phyloP scores from a whole-genome alignment of 2,797 vertebrate genomes.

The Cossypha dichroa region DNA sequence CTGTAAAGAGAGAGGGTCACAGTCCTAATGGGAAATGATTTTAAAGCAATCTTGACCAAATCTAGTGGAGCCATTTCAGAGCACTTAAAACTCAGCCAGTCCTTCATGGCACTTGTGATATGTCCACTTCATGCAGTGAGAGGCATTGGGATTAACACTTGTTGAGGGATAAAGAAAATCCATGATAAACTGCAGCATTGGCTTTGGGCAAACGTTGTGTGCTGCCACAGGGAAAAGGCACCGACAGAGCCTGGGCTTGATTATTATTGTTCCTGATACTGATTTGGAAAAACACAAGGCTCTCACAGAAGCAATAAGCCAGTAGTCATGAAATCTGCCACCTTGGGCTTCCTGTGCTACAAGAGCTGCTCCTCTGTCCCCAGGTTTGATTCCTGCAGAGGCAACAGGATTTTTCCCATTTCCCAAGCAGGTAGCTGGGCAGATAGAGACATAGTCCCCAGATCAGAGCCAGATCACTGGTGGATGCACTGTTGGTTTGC shows the following conservation, averaged over 20 bases:
- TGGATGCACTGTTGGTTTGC: neutral
- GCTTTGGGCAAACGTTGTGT: neutral
- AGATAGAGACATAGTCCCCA: neutral
- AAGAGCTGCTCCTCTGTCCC: neutral
- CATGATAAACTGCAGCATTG: neutral
- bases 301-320: neutral
- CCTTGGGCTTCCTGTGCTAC: neutral
- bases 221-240: neutral
- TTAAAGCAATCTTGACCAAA: constrained; percentile 54
- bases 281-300: neutral
- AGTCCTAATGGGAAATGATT: constrained; percentile 53
- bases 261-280: neutral
- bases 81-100: constrained; percentile 42
- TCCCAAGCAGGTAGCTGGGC: neutral
- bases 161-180: constrained; percentile 21
- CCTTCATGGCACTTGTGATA: constrained; percentile 33
- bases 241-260: neutral
- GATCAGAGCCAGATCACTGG: neutral
- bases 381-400: neutral
- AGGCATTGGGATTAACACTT: constrained; percentile 4
- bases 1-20: constrained; percentile 37
- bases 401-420: neutral
- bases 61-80: constrained; percentile 59
- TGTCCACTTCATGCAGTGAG: neutral
- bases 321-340: neutral